phyloP scores from a whole-genome alignment of 2,113 vertebrate genomes.

The Myotis yumanensis region DNA sequence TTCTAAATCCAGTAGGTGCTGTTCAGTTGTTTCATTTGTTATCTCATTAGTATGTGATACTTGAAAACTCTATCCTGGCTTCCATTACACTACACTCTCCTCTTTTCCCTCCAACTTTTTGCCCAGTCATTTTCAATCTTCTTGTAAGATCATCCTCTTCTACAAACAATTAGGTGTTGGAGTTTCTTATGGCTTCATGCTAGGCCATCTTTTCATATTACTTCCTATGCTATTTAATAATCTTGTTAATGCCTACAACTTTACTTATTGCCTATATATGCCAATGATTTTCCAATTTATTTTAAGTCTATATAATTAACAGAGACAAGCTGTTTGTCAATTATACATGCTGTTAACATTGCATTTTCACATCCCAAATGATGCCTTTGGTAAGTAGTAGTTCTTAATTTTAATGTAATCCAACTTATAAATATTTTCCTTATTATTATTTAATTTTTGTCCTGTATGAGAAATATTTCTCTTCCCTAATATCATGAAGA shows the following conservation, averaged over 20 bases:
- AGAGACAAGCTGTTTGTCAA: not conserved
- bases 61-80: not conserved
- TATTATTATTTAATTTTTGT: not conserved
- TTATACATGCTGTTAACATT: not conserved
- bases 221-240: not conserved
- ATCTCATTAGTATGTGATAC: not conserved
- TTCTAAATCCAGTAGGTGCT: not conserved
- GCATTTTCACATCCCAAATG: not conserved
- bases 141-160: not conserved
- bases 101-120: not conserved
- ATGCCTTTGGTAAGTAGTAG: not conserved
- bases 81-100: not conserved
- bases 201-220: not conserved
- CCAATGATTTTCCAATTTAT: not conserved
- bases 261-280: not conserved
- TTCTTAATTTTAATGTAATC: not conserved
- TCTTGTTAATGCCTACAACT: not conserved
- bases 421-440: not conserved
- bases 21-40: not conserved
- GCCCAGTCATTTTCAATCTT: not conserved
- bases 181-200: not conserved
- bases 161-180: not conserved
- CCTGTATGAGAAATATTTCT: not conserved
- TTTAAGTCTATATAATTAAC: not conserved
- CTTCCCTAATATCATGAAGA: not conserved